Conservation (phyloP, 2,797 vertebrate genomes). For the Arnoldichthys spilopterus region DNA sequence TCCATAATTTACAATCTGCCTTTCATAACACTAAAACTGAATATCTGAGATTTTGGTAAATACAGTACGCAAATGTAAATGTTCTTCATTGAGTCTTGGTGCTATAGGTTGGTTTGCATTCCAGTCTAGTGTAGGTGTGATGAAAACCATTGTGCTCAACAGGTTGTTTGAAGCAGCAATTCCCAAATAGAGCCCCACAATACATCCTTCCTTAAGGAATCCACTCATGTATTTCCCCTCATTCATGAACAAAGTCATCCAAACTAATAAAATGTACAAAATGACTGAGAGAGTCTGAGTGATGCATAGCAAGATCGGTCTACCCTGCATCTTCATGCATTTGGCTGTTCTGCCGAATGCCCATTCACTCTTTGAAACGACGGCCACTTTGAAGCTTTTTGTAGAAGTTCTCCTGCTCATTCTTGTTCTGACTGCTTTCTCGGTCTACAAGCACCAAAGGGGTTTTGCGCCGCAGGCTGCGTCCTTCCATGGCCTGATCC, state of each 20-base stretch:
- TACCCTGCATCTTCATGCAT: slow-evolving; percentile 38
- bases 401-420: slow-evolving; percentile 72
- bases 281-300: slow-evolving; percentile 34
- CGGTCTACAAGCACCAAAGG: slow-evolving; percentile 70
- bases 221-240: slow-evolving; percentile 18
- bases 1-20: slow-evolving; percentile 45
- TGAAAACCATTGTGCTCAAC: slow-evolving; percentile 51
- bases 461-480: slow-evolving; percentile 83
- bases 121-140: not conserved
- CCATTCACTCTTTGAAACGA: slow-evolving; percentile 80
- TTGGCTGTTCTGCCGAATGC: slow-evolving; percentile 58
- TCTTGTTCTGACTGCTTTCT: slow-evolving; percentile 68
- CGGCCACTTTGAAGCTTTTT: slow-evolving; percentile 78
- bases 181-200: slow-evolving; percentile 4
- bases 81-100: slow-evolving; percentile 24
- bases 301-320: slow-evolving; percentile 55
- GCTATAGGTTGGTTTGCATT: slow-evolving; percentile 28
- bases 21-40: slow-evolving; percentile 24
- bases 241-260: slow-evolving; percentile 16
- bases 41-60: slow-evolving; percentile 37
- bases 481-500: slow-evolving; percentile 69
- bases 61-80: slow-evolving; percentile 30
- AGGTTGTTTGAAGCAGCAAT: slow-evolving; percentile 36
- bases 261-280: slow-evolving; percentile 36
- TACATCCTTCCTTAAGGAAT: not conserved